Evolutionary conservation across 2,797 vertebrate genomes (phyloP).

Genomic region (Anomalospiza imberbis): DNA sequence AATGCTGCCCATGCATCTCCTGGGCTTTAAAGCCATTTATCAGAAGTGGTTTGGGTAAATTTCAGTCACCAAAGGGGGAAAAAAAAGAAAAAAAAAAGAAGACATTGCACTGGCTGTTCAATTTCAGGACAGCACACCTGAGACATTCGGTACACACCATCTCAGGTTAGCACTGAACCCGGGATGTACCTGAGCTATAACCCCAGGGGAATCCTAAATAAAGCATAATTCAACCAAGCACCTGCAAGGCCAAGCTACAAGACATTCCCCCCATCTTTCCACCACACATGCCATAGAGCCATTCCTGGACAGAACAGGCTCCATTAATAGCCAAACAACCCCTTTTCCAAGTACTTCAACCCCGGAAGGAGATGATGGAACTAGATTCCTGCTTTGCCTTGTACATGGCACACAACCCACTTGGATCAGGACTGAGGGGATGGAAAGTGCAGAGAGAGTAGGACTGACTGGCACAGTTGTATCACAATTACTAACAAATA

Average conservation of each 20-base stretch:
- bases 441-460: background rate
- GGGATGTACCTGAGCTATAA: background rate
- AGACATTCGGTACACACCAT: background rate
- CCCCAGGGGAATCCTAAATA: background rate
- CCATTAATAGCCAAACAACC: background rate
- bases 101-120: background rate
- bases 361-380: background rate
- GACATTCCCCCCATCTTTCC: background rate
- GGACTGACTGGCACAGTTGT: background rate
- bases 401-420: background rate
- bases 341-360: background rate
- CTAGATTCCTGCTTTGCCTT: background rate
- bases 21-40: background rate
- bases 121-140: background rate
- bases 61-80: background rate
- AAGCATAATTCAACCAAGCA: background rate
- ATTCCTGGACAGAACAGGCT: background rate
- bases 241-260: background rate
- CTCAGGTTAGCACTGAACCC: accelerated
- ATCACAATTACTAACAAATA: background rate
- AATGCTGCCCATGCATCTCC: background rate
- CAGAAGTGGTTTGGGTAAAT: background rate
- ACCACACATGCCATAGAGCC: background rate
- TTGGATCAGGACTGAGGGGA: background rate
- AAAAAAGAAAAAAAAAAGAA: background rate